Evolutionary conservation across 35 echinoderm and acorn worm genomes (phyloP), one percentile per base, ranked within the genome.

Genomic region (Amphiura filiformis): DNA sequence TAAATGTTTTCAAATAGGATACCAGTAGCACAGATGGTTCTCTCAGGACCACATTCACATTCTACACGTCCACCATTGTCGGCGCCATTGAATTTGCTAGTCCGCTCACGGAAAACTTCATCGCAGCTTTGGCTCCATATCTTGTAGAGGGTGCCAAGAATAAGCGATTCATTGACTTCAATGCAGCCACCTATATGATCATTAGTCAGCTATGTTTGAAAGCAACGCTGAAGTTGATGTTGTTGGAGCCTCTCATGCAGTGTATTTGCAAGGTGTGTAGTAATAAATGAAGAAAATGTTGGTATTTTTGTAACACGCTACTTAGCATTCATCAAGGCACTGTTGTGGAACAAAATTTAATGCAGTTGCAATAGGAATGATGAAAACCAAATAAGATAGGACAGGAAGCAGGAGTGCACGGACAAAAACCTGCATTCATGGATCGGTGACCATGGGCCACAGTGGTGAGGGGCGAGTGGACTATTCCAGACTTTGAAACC

Each of bases 141-240:
- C 78, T 98, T 18, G 42, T 91, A 1, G 87, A 93, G 52, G 95
- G 96, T 18, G 84, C 94, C 44, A 94, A 98, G 79, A 89, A 86
- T 0, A 82, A 86, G 33, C 77, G 82, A 65, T 65, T 84, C 0
- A 52, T 39, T 26, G 96, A 98, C 32, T 98, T 94, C 76, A 94
- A 94, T 35, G 96, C 90, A 13, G 89, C 92, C 13, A 86, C 89
- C 28, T 99, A 94, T 80, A 99, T 99, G 96, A 88, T 99, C 31
- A 79, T 92, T 37, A 89, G 96, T 75, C 89, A 99, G 78, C 84
- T 99, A 0, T 90, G 81, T 64, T 89, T 84, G 37, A 83, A 89
- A 30, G 90, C 90, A 12, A 90, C 57, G 20, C 49, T 99, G 79
- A 94, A 23, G 76, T 15, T 18, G 37, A 84, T 47, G 26, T 76